Percentiles rank a stretch among this genome's conserved stretches.
Conservation (phyloP, 2,113 vertebrate species). For the Excalfactoria chinensis region DNA sequence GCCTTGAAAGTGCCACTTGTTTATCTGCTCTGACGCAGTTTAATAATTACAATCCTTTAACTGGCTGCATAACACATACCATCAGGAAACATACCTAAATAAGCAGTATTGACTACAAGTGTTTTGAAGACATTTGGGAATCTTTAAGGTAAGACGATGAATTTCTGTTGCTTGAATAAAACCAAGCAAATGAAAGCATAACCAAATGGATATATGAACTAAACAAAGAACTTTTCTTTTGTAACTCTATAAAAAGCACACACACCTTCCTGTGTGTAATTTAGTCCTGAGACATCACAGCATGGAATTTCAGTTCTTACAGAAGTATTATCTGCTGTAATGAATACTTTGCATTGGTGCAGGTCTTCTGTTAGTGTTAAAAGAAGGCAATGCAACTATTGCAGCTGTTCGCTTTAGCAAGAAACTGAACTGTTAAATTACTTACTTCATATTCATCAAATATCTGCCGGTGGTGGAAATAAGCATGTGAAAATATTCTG, state of each 20-base stretch:
- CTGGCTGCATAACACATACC: not conserved
- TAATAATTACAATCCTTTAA: not conserved
- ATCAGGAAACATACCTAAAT: not conserved
- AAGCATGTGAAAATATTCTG: slow-evolving; percentile 99
- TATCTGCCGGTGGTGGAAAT: slow-evolving; percentile 99
- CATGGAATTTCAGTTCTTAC: not conserved
- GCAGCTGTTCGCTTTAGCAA: not conserved
- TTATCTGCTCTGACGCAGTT: not conserved
- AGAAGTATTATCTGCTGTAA: not conserved
- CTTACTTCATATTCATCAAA: slow-evolving; percentile 99
- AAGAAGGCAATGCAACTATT: not conserved
- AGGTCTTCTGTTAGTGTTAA: not conserved
- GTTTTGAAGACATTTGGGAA: not conserved
- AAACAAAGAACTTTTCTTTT: not conserved
- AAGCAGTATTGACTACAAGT: too few species aligned
- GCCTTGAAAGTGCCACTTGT: not conserved
- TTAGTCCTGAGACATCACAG: not conserved
- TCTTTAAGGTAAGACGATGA: not conserved
- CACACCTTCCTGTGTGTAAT: not conserved
- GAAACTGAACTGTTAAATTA: not conserved
- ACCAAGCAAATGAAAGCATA: not conserved
- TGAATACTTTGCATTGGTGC: not conserved
- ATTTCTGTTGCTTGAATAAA: not conserved
- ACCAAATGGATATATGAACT: not conserved
- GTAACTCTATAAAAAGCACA: not conserved